Base-by-base conservation (phyloP, 1,140 invertebrate species). In the Cotesia typhae region DNA sequence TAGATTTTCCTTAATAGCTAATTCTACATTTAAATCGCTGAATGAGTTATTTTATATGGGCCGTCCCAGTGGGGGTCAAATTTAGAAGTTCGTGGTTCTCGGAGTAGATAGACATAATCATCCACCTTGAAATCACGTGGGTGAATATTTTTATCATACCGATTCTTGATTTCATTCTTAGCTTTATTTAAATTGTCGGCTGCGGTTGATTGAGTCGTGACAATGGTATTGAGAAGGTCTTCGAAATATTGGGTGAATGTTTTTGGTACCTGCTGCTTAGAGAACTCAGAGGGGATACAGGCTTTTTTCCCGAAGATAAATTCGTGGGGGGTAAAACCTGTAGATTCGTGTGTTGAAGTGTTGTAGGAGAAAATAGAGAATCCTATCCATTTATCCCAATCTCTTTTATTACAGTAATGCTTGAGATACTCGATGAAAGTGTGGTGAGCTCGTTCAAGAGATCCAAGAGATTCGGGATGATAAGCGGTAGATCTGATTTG, bases 361-460 rank as follows among this genome's bases (percentile, higher is more conserved):
- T 57, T 57, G n/a, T 57, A 57, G 10, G 55, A 57, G 17, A 57
- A 57, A 10, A 57, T 57, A 12, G 10, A 9, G n/a, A 57, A 57
- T 14, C 17, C 4, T 5, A 57, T 57, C 55, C 55, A 57, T 57
- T 57, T 6, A 12, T 51, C 79, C 86, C 85, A 88, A 73, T 85
- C 73, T 14, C 14, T 60, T 4, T 51, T 53, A 0, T 4, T 69
- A 41, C 37, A 69, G 36, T 68, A 67, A 67, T 35, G 52, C 67
- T 72, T 77, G 20, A 20, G 20, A 20, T 20, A 20, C 20, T 20
- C 20, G 20, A 20, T 20, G 20, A 20, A 20, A 20, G 20, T 20
- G 20, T 20, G 20, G 20, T 20, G 20, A 20, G 20, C 20, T 20
- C 20, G 20, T 20, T 20, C 20, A 20, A 20, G 20, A 20, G 20